Evolutionary conservation across 2,113 vertebrate genomes (phyloP).

Genomic region (Catharus fuscescens): DNA sequence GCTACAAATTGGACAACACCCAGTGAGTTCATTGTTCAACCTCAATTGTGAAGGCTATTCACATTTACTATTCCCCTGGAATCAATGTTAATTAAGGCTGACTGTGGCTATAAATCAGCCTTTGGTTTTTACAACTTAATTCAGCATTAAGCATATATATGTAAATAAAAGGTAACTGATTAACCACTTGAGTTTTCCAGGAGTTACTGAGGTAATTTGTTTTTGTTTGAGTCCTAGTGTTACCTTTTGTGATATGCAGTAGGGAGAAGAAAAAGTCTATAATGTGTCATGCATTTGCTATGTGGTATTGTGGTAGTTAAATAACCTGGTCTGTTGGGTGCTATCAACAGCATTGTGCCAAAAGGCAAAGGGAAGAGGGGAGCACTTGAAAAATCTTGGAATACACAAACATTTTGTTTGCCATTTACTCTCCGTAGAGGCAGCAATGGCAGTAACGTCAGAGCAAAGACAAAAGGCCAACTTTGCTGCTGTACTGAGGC

Average conservation of each 20-base stretch:
- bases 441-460: background rate
- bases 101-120: constrained; percentile 89
- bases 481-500: background rate
- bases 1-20: constrained; percentile 91
- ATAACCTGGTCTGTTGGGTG: background rate
- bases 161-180: constrained; percentile 84
- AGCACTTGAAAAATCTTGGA: constrained; percentile 1
- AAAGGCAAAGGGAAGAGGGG: background rate
- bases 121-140: constrained; percentile 81
- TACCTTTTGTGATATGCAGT: constrained; percentile 66
- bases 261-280: constrained; percentile 12
- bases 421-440: background rate
- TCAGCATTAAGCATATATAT: constrained; percentile 84
- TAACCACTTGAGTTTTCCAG: constrained; percentile 76
- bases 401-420: background rate
- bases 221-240: constrained; percentile 64
- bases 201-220: constrained; percentile 75
- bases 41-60: constrained; percentile 88
- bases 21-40: constrained; percentile 89
- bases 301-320: background rate
- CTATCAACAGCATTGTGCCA: constrained; percentile 16
- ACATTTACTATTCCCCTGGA: constrained; percentile 91
- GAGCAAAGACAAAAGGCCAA: background rate
- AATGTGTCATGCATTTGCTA: constrained; percentile 24
- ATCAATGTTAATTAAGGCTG: constrained; percentile 94